Evolutionary conservation across 2,113 vertebrate genomes (phyloP), one percentile per base, ranked within the genome.

Genomic region (Ranitomeya imitator): DNA sequence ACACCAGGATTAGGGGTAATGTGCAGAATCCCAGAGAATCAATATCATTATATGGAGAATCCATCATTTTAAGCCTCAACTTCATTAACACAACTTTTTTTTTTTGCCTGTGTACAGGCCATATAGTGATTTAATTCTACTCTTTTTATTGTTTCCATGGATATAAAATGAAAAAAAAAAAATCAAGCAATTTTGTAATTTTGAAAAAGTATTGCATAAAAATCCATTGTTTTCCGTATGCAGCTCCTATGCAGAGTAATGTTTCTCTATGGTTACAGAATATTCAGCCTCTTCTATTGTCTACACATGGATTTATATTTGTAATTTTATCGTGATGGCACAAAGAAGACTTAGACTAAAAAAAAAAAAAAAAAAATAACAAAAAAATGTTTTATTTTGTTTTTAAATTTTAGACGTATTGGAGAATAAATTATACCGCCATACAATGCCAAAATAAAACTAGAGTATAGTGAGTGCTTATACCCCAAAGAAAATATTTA

Each of bases 11-110:
- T 52, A 76, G 45, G 73, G 31, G 9, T 52, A 76, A 76, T 52
- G 73, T 52, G 73, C 73, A 76, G 6, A 76, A 21, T 52, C 37
- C 31, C 73, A 1, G 18, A 18, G 73, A 76, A 52, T 76, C 73
- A 52, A 76, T 76, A 76, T 76, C 73, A 52, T 76, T 52, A 76
- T 21, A 2, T 51, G 73, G 45, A 76, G 73, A 76, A 76, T 76
- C 37, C 37, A 76, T 76, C 73, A 76, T 76, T 18, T 74, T 74
- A 74, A 51, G 37, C 71, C 26, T 71, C 26, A 4, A 0, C 2
- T 19, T 15, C 2, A 21, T 11, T 52, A 76, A 52, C 15, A 5
- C 18, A 12, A 73, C 6, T 15, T 15, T 60, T 60, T 13, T 13
- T 37, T 37, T 7, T 74, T 19, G 31, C 15, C 71, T 74, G 1